Percentiles rank a stretch among this genome's conserved stretches.
These are phyloP conservation scores for Acrobasis suavella DNA, from an alignment of 2,888 invertebrate species.

Conservation along the genomic window DNA sequence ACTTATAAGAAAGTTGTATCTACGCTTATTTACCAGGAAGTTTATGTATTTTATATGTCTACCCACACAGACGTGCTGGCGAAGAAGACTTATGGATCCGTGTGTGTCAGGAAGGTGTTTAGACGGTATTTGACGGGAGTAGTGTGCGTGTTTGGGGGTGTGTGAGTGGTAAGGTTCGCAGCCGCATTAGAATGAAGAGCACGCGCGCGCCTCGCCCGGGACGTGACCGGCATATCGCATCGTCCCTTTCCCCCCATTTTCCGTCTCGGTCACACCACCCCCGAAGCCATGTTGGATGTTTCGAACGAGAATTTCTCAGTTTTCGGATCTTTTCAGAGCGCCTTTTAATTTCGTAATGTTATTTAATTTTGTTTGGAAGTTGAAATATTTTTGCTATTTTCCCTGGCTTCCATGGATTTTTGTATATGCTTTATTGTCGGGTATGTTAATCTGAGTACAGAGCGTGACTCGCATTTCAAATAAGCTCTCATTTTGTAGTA, in stretches of 20 bases:
- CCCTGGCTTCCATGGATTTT: slow-evolving; percentile 28
- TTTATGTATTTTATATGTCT: slow-evolving; percentile 70
- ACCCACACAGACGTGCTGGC: slow-evolving; percentile 47
- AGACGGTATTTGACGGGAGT: slow-evolving; percentile 44
- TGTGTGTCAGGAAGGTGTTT: slow-evolving; percentile 55
- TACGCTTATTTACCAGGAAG: slow-evolving; percentile 78
- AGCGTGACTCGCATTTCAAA: slow-evolving; percentile 26
- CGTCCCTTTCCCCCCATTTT: slow-evolving; percentile 76
- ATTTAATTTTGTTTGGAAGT: slow-evolving; percentile 62
- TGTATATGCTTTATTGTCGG: slow-evolving; percentile 23
- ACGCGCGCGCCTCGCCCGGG: slow-evolving; percentile 77
- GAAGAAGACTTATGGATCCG: slow-evolving; percentile 48
- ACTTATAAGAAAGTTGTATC: slow-evolving; percentile 72
- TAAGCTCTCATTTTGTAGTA: slow-evolving; percentile 24
- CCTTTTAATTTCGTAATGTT: slow-evolving; percentile 75
- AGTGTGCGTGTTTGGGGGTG: slow-evolving; percentile 60
- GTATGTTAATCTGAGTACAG: slow-evolving; percentile 22
- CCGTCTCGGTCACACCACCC: slow-evolving; percentile 72
- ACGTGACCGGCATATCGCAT: slow-evolving; percentile 81
- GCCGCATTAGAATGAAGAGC: slow-evolving; percentile 76
- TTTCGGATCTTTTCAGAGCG: slow-evolving; percentile 72
- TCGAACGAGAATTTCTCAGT: slow-evolving; percentile 68
- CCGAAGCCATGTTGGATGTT: slow-evolving; percentile 73
- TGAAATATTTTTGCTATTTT: slow-evolving; percentile 38
- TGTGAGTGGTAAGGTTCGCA: slow-evolving; percentile 70